phyloP scores from a whole-genome alignment of 2,888 invertebrate genomes.

The Hydriomena furcata region DNA sequence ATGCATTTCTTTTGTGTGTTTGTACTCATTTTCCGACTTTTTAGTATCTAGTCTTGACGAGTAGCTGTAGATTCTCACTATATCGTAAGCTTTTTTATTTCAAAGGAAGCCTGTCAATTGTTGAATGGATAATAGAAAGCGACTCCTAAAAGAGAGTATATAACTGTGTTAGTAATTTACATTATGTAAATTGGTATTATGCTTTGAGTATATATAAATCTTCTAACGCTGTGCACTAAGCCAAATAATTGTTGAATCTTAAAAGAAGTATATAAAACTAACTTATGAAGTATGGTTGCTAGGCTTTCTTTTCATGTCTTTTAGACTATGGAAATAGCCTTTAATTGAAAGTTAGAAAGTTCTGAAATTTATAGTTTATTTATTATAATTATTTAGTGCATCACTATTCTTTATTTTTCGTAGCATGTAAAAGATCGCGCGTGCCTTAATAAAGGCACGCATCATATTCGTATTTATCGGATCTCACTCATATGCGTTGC shows the following conservation, averaged over 20 bases:
- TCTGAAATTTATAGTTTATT: conserved; percentile 28
- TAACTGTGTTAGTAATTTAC: conserved; percentile 6
- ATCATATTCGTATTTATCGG: neutral
- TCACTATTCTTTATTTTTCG: conserved; percentile 9
- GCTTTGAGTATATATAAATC: conserved; percentile 44
- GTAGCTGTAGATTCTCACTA: conserved; percentile 76
- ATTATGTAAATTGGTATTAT: conserved; percentile 37
- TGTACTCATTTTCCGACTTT: conserved; percentile 78
- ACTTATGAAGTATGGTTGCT: conserved; percentile 50
- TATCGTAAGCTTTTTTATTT: conserved; percentile 67
- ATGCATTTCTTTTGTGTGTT: conserved; percentile 81
- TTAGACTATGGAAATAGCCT: conserved; percentile 37
- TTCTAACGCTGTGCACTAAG: conserved; percentile 73
- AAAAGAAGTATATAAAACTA: conserved; percentile 45
- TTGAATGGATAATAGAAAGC: conserved; percentile 37
- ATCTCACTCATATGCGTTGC: neutral
- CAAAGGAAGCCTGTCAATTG: conserved; percentile 66
- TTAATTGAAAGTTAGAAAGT: conserved; percentile 32
- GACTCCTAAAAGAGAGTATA: conserved; percentile 18
- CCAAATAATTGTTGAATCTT: conserved; percentile 68
- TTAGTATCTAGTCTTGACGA: conserved; percentile 79
- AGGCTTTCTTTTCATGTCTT: conserved; percentile 62
- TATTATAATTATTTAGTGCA: conserved; percentile 11
- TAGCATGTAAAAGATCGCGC: neutral
- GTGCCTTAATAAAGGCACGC: neutral